Base-by-base conservation (phyloP, 2,113 vertebrate species). In the Saguinus midas region DNA sequence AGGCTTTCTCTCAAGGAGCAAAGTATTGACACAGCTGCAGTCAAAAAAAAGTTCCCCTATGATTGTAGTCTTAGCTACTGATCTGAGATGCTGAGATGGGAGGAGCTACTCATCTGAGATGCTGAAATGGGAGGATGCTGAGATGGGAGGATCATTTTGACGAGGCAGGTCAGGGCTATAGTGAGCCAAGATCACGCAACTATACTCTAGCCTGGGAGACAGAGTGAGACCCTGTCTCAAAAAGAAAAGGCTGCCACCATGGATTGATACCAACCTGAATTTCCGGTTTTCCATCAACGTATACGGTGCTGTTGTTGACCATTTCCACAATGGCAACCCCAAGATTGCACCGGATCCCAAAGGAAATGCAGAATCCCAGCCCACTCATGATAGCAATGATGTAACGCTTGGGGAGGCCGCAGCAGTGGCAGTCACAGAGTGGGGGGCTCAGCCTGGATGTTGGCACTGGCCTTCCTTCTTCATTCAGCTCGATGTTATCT, bases 301-400 rank as follows among this genome's bases (percentile, higher is more conserved):
- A 99, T 48, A 99, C 96, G 0, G 99, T 99, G 98, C 98, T 99
- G 86, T 99, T 99, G 98, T 99, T 99, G 96, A 99, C 99, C 99
- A 99, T 99, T 98, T 99, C 99, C 92, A 99, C 99, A 0, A 99
- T 99, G 98, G 99, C 99, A 76, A 99, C 99, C 0, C 99, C 99
- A 40, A 99, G 99, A 97, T 99, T 99, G 97, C 99, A 99, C 16
- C 99, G 98, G 97, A 99, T 99, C 85, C 99, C 99, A 1, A 99
- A 99, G 55, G 99, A 99, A 98, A 99, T 99, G 99, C 99, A 99
- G 97, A 99, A 99, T n/a, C 99, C 99, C 97, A 99, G 98, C 3
- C 99, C 99, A 0, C 99, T 99, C 98, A 99, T 99, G 45, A 99
- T 99, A 97, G 99, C 99, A 0, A 99, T 99, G 98, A 99, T 99